These are phyloP conservation scores for Scelioninae gen. 1 DNA, from an alignment of 2,888 invertebrate species.

Conservation along the genomic window DNA sequence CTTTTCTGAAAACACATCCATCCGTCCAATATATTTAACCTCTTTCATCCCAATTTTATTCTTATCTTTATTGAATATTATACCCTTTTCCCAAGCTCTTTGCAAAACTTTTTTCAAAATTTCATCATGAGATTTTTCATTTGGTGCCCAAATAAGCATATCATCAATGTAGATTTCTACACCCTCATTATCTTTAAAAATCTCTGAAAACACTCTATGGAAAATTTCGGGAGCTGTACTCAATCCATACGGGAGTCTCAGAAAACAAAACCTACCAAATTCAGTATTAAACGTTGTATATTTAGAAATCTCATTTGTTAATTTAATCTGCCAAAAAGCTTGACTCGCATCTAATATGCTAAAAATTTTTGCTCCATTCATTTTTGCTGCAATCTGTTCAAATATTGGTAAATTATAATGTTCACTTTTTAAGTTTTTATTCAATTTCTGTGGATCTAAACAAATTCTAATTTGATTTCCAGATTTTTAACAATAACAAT, in stretches of 20 bases:
- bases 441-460: constrained; percentile 74
- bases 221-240: constrained; percentile 75
- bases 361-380: constrained; percentile 54
- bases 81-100: not conserved
- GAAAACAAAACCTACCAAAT: constrained; percentile 17
- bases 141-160: constrained; percentile 67
- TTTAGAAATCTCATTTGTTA: not conserved
- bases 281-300: not conserved
- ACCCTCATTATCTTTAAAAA: constrained; percentile 72
- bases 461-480: constrained; percentile 73
- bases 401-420: constrained; percentile 71
- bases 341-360: constrained; percentile 71
- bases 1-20: constrained; percentile 42
- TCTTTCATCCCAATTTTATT: constrained; percentile 52
- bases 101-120: constrained; percentile 15
- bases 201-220: constrained; percentile 69
- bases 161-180: constrained; percentile 76
- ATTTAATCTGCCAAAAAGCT: constrained; percentile 38
- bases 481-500: constrained; percentile 51
- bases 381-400: constrained; percentile 66
- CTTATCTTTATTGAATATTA: not conserved
- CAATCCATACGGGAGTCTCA: constrained; percentile 75
- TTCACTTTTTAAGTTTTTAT: constrained; percentile 68
- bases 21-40: constrained; percentile 46
- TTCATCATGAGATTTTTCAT: too few species aligned